Base-by-base conservation (phyloP, 2,888 invertebrate species). In the Lasius platythorax region DNA sequence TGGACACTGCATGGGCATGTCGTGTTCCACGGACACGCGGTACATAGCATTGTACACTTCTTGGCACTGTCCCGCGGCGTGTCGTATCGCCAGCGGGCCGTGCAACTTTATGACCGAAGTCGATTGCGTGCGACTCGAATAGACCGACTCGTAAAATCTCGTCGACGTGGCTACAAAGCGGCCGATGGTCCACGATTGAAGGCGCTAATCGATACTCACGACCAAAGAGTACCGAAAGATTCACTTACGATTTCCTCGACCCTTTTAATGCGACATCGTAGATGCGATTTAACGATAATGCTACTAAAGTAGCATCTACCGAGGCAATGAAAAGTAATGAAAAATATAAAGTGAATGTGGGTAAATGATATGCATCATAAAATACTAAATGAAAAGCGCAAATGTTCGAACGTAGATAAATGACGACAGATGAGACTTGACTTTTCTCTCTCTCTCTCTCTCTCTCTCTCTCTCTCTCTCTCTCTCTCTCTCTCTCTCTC, bases 1-100 rank as follows among this genome's bases (percentile, higher is more conserved):
- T 93, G 93, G 93, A 93, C 93, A 93, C 91, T 93, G 92, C 92
- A 91, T 90, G 93, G 91, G 90, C 93, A 93, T 92, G 93, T 93
- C 92, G 93, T 91, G 91, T 92, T 91, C 91, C 90, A 92, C 83
- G 91, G 88, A 91, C 90, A 89, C 88, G 88, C 88, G 88, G 91
- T 91, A 93, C 92, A 92, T 89, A 90, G 89, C 91, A 93, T 93
- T 93, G 92, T 93, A 93, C 92, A 92, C 92, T 92, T 92, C 93
- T 93, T 89, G 90, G 91, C 88, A 90, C 92, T 93, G 93, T 94
- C 93, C 91, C 91, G 88, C 91, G 91, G 92, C 90, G 91, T 93
- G 93, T 93, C 91, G 91, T 91, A 91, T 89, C 92, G 91, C 90
- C 87, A 86, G 82, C 89, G 70, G 87, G 86, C 85, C 85, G 91